phyloP scores from a whole-genome alignment of 2,797 vertebrate species.

The Anableps anableps region DNA sequence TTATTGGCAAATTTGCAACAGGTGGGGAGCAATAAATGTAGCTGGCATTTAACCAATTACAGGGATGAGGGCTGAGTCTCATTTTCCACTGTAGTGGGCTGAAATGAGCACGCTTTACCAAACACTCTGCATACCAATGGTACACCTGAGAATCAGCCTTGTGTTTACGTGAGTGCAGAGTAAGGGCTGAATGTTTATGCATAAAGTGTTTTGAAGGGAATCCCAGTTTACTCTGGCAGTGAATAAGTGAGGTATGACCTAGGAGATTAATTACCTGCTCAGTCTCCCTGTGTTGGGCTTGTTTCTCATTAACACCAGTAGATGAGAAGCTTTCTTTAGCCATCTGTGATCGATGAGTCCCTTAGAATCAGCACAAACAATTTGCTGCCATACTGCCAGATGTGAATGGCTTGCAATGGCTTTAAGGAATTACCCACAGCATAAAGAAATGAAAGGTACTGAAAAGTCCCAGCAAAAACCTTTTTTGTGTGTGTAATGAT shows the following conservation, averaged over 20 bases:
- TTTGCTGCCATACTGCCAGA: background rate
- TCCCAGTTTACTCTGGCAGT: slow-evolving; percentile 26
- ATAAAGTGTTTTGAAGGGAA: slow-evolving; percentile 5
- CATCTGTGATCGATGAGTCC: background rate
- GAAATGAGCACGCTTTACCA: slow-evolving; percentile 39
- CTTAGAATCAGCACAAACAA: background rate
- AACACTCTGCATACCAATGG: slow-evolving; percentile 43
- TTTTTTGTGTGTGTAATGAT: background rate
- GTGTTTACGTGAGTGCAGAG: slow-evolving; percentile 4
- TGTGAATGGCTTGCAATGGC: background rate
- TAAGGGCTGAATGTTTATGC: background rate
- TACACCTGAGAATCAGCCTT: slow-evolving; percentile 38
- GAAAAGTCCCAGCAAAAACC: background rate
- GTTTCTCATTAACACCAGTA: background rate
- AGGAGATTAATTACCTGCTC: slow-evolving; percentile 35
- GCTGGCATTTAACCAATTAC: slow-evolving; percentile 60
- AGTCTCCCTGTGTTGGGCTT: background rate
- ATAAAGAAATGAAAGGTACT: background rate
- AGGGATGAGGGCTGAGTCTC: slow-evolving; percentile 54
- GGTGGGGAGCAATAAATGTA: slow-evolving; percentile 44
- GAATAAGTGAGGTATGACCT: slow-evolving; percentile 25
- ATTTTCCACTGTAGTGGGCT: slow-evolving; percentile 50
- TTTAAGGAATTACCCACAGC: background rate
- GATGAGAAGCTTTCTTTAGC: background rate
- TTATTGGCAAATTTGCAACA: slow-evolving; percentile 56